Evolutionary conservation across 2,113 vertebrate genomes (phyloP).

Genomic region (Sinocyclocheilus anshuiensis): DNA sequence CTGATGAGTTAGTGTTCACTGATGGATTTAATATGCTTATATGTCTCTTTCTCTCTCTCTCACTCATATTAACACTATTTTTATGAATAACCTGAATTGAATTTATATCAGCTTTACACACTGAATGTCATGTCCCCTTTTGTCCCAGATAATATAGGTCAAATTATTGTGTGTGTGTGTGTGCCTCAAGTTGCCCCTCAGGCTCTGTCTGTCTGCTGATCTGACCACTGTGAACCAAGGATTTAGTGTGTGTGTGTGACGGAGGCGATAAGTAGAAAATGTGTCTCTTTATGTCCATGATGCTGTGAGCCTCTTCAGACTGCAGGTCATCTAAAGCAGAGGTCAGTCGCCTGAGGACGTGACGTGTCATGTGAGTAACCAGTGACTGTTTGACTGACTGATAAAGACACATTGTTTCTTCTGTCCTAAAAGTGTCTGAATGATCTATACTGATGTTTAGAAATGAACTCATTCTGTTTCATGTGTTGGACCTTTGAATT

Average conservation of each 20-base stretch:
- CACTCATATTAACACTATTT: no score
- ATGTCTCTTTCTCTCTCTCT: no score
- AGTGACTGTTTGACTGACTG: neutral
- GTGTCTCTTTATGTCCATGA: conserved; percentile 7
- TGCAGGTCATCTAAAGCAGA: neutral
- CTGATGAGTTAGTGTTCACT: no score
- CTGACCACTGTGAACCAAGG: conserved; percentile 16
- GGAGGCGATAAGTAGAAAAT: neutral
- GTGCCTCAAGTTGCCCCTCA: neutral
- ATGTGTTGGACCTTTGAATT: neutral
- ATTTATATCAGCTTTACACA: neutral
- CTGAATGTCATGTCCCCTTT: neutral
- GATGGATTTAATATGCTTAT: no score
- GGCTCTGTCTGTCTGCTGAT: no score
- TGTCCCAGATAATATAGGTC: conserved; percentile 14
- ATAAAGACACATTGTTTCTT: conserved; percentile 23
- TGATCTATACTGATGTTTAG: neutral
- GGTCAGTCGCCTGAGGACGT: neutral
- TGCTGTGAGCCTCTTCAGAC: neutral
- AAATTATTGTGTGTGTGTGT: neutral
- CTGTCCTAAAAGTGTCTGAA: conserved; percentile 31
- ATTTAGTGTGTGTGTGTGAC: neutral
- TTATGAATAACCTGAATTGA: neutral
- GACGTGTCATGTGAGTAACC: conserved; percentile 22
- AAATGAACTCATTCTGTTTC: neutral